phyloP scores from a whole-genome alignment of 1,140 invertebrate species.

The Mizuhopecten yessoensis region DNA sequence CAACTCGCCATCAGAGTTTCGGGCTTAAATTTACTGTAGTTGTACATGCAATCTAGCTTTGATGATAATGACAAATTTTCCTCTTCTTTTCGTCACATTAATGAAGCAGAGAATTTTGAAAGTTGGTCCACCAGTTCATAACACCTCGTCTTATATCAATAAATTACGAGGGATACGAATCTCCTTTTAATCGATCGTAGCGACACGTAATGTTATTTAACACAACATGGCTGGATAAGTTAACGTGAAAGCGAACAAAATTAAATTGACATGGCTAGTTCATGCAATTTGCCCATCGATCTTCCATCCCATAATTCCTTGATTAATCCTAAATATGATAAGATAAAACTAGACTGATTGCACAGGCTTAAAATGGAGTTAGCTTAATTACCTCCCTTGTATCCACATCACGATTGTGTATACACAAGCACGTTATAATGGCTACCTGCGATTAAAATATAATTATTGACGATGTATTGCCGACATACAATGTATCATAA shows the following conservation, averaged over 20 bases:
- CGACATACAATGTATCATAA: no score
- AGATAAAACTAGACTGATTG: slow-evolving; percentile 17
- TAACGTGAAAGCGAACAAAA: slow-evolving; percentile 9
- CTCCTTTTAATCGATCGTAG: slow-evolving; percentile 6
- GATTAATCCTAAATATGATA: slow-evolving; percentile 18
- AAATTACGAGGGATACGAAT: slow-evolving; percentile 33
- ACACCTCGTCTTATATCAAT: slow-evolving; percentile 24
- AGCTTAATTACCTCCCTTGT: not conserved
- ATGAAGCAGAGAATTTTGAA: slow-evolving; percentile 34
- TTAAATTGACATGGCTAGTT: slow-evolving; percentile 27
- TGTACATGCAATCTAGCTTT: not conserved
- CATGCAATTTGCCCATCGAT: slow-evolving; percentile 24
- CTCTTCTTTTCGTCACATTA: slow-evolving; percentile 34
- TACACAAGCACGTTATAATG: not conserved
- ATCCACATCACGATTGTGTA: not conserved
- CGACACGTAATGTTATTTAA: slow-evolving; percentile 38
- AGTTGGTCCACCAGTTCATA: slow-evolving; percentile 32
- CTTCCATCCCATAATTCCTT: not conserved
- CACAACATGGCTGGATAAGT: slow-evolving; percentile 37
- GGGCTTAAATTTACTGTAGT: slow-evolving; percentile 14
- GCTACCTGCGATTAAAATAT: not conserved
- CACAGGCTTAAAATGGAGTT: not conserved
- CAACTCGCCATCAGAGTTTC: not conserved
- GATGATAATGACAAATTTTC: slow-evolving; percentile 12
- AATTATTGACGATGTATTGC: not conserved